phyloP scores from a whole-genome alignment of 2,797 vertebrate genomes.

The Etheostoma nigrum region DNA sequence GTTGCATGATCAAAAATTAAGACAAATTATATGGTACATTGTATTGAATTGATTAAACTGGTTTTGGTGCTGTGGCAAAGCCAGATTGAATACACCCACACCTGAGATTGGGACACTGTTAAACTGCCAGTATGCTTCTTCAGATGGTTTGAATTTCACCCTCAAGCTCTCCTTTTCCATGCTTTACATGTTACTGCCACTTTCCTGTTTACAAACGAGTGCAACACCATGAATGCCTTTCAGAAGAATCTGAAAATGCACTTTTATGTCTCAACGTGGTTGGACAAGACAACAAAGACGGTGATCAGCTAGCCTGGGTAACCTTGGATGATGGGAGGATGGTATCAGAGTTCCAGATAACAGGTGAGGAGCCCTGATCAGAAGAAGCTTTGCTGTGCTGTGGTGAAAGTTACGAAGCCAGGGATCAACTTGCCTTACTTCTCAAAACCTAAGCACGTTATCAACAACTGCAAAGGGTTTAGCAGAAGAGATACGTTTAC shows the following conservation, averaged over 20 bases:
- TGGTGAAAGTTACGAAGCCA: neutral
- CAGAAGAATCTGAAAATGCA: neutral
- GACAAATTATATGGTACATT: neutral
- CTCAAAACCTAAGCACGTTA: too few relatives aligned
- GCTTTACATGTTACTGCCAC: neutral
- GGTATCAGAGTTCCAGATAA: neutral
- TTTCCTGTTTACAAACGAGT: neutral
- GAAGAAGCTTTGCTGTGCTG: neutral
- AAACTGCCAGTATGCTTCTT: neutral
- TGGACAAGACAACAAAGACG: neutral
- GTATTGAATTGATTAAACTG: neutral
- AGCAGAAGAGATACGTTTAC: neutral
- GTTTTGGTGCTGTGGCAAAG: neutral
- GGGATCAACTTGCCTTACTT: too few relatives aligned
- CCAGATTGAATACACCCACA: neutral
- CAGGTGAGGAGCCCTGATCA: neutral
- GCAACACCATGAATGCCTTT: neutral
- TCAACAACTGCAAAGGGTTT: neutral
- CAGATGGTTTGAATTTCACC: neutral
- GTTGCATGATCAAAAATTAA: neutral
- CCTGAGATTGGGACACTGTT: neutral
- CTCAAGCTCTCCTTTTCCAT: neutral
- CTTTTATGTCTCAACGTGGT: neutral
- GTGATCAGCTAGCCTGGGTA: neutral
- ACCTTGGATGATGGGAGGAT: neutral